These are phyloP conservation scores for Mesocricetus auratus DNA, from an alignment of 2,113 vertebrate species.

Conservation along the genomic window DNA sequence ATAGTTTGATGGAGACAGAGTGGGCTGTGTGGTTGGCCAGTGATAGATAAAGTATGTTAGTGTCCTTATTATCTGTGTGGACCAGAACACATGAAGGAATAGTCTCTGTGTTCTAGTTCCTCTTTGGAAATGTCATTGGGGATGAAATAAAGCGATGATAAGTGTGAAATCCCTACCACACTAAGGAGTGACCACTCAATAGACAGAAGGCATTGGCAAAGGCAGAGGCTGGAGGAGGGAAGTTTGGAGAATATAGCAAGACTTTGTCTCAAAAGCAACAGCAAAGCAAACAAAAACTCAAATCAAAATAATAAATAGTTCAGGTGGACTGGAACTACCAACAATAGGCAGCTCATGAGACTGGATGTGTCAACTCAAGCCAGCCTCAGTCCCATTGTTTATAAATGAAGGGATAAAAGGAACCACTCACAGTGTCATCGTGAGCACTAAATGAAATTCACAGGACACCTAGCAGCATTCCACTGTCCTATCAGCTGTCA, in stretches of 20 bases:
- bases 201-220: background rate
- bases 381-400: background rate
- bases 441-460: background rate
- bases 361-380: rapidly evolving
- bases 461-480: background rate
- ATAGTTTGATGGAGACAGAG: background rate
- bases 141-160: background rate
- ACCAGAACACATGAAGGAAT: background rate
- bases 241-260: background rate
- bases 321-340: background rate
- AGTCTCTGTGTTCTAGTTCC: too few relatives aligned
- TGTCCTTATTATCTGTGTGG: rapidly evolving
- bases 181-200: rapidly evolving
- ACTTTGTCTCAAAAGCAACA: background rate
- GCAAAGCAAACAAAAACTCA: background rate
- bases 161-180: background rate
- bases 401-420: rapidly evolving
- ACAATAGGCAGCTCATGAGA: too few relatives aligned
- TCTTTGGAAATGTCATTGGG: background rate
- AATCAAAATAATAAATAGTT: background rate
- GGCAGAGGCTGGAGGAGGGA: background rate
- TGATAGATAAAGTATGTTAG: rapidly evolving
- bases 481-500: background rate
- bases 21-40: background rate
- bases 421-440: rapidly evolving